Conservation (phyloP, 2,113 vertebrate species). For the Plectropomus leopardus region DNA sequence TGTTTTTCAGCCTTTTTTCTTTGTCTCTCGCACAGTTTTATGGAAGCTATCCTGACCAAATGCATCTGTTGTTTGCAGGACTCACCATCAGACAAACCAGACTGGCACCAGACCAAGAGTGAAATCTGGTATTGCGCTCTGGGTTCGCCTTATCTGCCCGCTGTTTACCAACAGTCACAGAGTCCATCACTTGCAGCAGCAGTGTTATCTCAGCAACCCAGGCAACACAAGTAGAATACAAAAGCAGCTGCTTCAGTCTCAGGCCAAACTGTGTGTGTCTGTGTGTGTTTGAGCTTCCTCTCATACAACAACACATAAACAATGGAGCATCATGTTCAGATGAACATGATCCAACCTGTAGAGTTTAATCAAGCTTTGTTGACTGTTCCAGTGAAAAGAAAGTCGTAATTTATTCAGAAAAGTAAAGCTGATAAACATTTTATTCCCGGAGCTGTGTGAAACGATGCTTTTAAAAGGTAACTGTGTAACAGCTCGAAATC, state of each 20-base stretch:
- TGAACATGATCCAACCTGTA: conserved; percentile 41
- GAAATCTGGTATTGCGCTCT: conserved; percentile 73
- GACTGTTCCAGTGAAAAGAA: conserved; percentile 28
- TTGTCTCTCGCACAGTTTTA: conserved; percentile 33
- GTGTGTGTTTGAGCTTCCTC: not conserved
- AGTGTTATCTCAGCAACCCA: conserved; percentile 79
- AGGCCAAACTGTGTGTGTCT: conserved; percentile 37
- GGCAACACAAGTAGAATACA: conserved; percentile 66
- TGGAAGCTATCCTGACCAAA: conserved; percentile 39
- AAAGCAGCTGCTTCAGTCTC: conserved; percentile 61
- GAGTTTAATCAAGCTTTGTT: conserved; percentile 20
- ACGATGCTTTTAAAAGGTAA: conserved; percentile 9
- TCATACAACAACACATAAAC: conserved; percentile 44
- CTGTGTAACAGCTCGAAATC: not conserved
- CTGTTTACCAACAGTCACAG: conserved; percentile 79
- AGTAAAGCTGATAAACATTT: conserved; percentile 23
- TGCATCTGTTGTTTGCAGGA: conserved; percentile 66
- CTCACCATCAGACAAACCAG: conserved; percentile 69
- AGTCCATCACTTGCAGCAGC: conserved; percentile 73
- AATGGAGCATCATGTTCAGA: conserved; percentile 36
- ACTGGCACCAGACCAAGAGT: conserved; percentile 66
- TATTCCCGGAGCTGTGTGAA: conserved; percentile 7
- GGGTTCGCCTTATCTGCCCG: conserved; percentile 75
- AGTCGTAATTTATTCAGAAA: conserved; percentile 24
- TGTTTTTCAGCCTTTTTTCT: conserved; percentile 17